Evolutionary conservation across 2,888 invertebrate genomes (phyloP).

Genomic region (Eristalis arbustorum): DNA sequence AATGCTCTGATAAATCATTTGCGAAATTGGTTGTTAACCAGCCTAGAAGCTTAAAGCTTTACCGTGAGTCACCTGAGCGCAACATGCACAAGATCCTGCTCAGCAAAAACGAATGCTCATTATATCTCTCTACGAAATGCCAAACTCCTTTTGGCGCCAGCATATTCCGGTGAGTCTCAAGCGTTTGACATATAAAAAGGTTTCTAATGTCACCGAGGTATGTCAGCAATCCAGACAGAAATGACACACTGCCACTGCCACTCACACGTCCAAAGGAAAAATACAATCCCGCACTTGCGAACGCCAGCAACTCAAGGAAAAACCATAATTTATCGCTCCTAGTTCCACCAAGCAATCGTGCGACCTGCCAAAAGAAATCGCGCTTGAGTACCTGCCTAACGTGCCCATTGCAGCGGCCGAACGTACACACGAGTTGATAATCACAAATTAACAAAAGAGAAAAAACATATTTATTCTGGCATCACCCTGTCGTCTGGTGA

Average conservation of each 20-base stretch:
- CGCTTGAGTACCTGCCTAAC: background rate
- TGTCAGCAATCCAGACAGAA: background rate
- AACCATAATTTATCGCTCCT: background rate
- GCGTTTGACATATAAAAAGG: too few relatives aligned
- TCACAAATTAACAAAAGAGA: background rate
- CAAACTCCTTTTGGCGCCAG: too few relatives aligned
- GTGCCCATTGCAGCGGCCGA: background rate
- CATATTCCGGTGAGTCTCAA: too few relatives aligned
- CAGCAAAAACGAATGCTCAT: too few relatives aligned
- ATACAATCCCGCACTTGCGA: background rate
- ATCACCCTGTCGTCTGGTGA: conserved; percentile 33
- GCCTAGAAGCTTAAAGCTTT: too few relatives aligned
- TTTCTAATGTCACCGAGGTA: too few relatives aligned
- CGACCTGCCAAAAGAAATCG: background rate
- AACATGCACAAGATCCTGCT: too few relatives aligned
- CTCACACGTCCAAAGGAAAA: background rate
- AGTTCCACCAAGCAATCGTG: background rate
- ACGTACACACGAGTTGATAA: background rate
- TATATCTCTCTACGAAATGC: too few relatives aligned
- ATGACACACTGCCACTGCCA: background rate
- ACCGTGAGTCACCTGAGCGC: too few relatives aligned
- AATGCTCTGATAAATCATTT: too few relatives aligned
- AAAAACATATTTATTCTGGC: conserved; percentile 6
- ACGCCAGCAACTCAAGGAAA: background rate
- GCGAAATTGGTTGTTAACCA: too few relatives aligned